These are phyloP conservation scores for Drosophila merina DNA, from an alignment of 2,888 invertebrate genomes.

Conservation along the genomic window DNA sequence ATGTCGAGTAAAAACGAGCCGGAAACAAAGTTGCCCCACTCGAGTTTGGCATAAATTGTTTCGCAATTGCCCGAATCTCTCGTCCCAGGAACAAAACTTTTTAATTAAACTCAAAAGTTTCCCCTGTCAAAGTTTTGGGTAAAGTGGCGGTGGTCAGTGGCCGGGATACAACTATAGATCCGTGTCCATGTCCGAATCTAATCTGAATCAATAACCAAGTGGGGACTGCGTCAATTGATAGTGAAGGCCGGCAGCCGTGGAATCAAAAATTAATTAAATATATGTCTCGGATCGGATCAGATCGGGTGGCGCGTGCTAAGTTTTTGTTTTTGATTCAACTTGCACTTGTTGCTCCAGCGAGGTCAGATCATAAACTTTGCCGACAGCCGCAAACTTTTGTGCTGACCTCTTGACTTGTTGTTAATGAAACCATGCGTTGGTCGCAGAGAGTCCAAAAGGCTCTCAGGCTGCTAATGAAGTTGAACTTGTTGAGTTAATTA, in stretches of 20 bases:
- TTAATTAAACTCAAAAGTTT: constrained; percentile 64
- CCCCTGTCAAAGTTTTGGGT: constrained; percentile 9
- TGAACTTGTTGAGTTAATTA: constrained; percentile 64
- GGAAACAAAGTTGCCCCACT: constrained; percentile 21
- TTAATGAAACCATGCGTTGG: constrained; percentile 33
- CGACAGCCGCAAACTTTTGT: constrained; percentile 48
- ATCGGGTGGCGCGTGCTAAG: constrained; percentile 47
- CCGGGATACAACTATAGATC: constrained; percentile 10
- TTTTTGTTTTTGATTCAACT: constrained; percentile 2
- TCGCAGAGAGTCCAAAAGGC: constrained; percentile 32
- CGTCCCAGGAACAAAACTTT: constrained; percentile 40
- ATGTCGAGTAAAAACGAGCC: constrained; percentile 14
- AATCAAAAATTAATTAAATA: constrained; percentile 56
- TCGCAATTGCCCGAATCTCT: constrained; percentile 30
- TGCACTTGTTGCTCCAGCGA: constrained; percentile 30
- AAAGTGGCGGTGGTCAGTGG: constrained; percentile 25
- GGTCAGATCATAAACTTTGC: constrained; percentile 36
- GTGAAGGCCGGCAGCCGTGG: constrained; percentile 8
- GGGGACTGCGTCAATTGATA: constrained; percentile 25
- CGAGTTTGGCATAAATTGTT: constrained; percentile 23
- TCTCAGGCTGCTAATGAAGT: constrained; percentile 58
- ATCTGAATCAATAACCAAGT: constrained; percentile 47
- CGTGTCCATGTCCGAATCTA: constrained; percentile 20
- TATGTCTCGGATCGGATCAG: constrained; percentile 4
- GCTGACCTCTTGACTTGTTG: constrained; percentile 36